phyloP scores from a whole-genome alignment of 2,888 invertebrate species.

The Adelognathus sp. region DNA sequence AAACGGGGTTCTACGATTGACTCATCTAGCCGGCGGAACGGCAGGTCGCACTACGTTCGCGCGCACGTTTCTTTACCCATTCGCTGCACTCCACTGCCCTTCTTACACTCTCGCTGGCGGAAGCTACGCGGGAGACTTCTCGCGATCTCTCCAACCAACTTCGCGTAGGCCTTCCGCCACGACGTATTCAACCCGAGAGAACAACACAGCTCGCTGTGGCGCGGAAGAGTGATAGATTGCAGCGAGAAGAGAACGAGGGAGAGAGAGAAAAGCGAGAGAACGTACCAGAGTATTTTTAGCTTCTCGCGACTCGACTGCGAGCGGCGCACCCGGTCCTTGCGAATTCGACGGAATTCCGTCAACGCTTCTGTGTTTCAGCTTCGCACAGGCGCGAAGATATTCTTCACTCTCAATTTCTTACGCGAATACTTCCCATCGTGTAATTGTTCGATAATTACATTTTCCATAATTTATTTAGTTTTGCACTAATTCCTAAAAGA shows the following conservation, averaged over 20 bases:
- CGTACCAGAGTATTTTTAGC: constrained; percentile 58
- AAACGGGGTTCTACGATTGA: constrained; percentile 78
- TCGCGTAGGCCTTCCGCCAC: constrained; percentile 49
- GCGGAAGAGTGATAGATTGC: background rate
- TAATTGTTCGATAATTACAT: no score
- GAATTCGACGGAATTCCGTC: constrained; percentile 58
- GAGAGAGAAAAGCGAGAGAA: constrained; percentile 41
- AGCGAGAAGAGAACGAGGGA: constrained; percentile 2
- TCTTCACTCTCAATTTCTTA: background rate
- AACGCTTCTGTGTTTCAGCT: background rate
- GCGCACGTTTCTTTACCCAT: constrained; percentile 4
- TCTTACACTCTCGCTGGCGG: constrained; percentile 6
- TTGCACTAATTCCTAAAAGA: no score
- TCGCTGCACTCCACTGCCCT: background rate
- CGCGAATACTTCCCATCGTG: background rate
- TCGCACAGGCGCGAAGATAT: background rate
- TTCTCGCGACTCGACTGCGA: constrained; percentile 10
- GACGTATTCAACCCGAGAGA: background rate
- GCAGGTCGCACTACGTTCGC: constrained; percentile 53
- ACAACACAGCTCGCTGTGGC: constrained; percentile 4
- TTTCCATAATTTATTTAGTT: no score
- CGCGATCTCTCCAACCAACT: constrained; percentile 25
- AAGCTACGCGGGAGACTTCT: constrained; percentile 52
- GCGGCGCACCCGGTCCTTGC: constrained; percentile 37
- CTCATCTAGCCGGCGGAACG: constrained; percentile 68